phyloP scores from a whole-genome alignment of 2,888 invertebrate species.

The Mayetiola destructor region DNA sequence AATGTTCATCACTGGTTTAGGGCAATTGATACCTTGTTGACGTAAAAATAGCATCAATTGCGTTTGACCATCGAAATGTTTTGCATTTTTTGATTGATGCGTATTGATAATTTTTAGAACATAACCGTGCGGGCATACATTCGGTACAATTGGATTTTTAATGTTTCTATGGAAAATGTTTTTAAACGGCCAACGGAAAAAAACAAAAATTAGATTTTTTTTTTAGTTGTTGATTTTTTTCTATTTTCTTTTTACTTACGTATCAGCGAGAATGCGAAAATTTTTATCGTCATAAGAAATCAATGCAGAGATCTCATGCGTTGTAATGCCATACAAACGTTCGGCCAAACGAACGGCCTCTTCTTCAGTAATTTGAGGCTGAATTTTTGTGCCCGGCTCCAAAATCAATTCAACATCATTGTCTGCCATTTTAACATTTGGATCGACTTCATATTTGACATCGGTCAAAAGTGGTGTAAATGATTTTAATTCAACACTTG shows the following conservation, averaged over 20 bases:
- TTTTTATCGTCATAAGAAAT: slow-evolving; percentile 35
- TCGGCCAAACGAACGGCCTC: slow-evolving; percentile 29
- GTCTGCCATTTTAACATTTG: background rate
- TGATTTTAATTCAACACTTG: background rate
- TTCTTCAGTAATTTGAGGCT: slow-evolving; percentile 27
- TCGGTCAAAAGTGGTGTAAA: background rate
- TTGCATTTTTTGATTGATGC: slow-evolving; percentile 55
- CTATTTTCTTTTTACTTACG: slow-evolving; percentile 24
- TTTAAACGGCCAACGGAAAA: background rate
- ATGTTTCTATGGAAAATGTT: slow-evolving; percentile 30
- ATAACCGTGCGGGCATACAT: slow-evolving; percentile 47
- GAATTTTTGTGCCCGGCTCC: slow-evolving; percentile 27
- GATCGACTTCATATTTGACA: background rate
- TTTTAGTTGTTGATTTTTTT: background rate
- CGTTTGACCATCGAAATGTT: slow-evolving; percentile 59
- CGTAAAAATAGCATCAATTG: slow-evolving; percentile 55
- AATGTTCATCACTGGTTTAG: slow-evolving; percentile 54
- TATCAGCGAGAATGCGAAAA: slow-evolving; percentile 31
- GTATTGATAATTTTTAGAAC: slow-evolving; percentile 74
- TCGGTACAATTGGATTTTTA: slow-evolving; percentile 44
- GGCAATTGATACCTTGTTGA: slow-evolving; percentile 50
- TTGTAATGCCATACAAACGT: slow-evolving; percentile 32
- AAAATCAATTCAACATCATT: background rate
- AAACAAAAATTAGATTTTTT: too few relatives aligned
- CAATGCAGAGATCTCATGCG: slow-evolving; percentile 28